Base-by-base conservation (phyloP, 2,113 vertebrate genomes). In the Amia ocellicauda region DNA sequence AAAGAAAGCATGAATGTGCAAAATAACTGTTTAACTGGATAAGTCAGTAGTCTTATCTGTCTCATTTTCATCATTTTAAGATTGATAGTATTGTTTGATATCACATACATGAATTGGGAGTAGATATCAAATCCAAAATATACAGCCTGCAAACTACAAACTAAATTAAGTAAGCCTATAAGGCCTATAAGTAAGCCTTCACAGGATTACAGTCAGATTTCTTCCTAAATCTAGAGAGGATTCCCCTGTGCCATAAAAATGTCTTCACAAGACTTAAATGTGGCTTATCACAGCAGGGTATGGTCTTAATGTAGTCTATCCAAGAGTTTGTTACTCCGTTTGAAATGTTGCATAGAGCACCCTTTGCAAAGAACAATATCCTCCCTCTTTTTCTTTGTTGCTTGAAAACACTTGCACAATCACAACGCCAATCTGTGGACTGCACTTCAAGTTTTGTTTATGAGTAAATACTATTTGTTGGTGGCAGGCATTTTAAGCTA, bases 401-500 rank as follows among this genome's bases (percentile, higher is more conserved):
- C 29, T 29, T 19, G 27, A 29, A 28, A 26, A 26, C n/a, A 29
- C 16, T 36, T 56, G 53, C 26, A 31, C 26, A 56, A 28, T 56
- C n/a, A 17, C 53, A 56, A 19, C 29, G 19, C 24, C 29, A 20
- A 40, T 22, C 56, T 58, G 20, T 19, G 19, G 29, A 74, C 68
- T 63, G 77, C 67, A 71, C 66, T 74, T 80, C 74, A 64, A 81
- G 78, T 83, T 72, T 81, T 87, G 82, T 88, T 88, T 85, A 86
- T 83, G 85, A 80, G 77, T 78, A 84, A 84, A 85, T 77, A 78
- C 76, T 47, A 19, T 47, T 81, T 85, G 85, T 77, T 87, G 83
- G 83, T 82, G 81, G 81, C 80, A 84, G 78, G 66, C 86, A 94
- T 96, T 96, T 95, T 94, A 93, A 93, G 91, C 93, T 95, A 97